A percentile compares a stretch with the other conserved stretches of the same genome.
phyloP scores from a whole-genome alignment of 2,113 vertebrate genomes.

The Pterocles gutturalis region DNA sequence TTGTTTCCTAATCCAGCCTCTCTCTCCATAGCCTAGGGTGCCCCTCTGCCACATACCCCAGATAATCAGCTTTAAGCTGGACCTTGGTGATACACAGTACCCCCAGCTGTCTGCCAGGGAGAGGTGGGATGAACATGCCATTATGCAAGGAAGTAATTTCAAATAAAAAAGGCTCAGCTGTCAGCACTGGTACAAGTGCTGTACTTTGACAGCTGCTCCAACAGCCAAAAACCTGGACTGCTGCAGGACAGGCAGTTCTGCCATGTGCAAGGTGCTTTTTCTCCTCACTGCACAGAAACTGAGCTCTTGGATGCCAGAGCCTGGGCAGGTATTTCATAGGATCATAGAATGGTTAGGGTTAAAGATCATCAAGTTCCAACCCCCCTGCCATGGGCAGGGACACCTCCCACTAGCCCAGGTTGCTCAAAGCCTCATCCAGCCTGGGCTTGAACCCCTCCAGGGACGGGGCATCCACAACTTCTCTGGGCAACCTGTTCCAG shows the following conservation, averaged over 20 bases:
- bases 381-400: too few relatives aligned
- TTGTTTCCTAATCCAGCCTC: neutral
- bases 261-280: fast-evolving
- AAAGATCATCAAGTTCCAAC: too few relatives aligned
- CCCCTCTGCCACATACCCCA: neutral
- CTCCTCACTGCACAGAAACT: neutral
- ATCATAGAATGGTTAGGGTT: too few relatives aligned
- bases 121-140: neutral
- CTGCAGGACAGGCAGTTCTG: neutral
- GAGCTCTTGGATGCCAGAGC: neutral
- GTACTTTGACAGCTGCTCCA: neutral
- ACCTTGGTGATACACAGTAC: fast-evolving
- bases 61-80: neutral
- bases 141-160: neutral
- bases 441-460: too few relatives aligned
- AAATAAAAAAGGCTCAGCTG: neutral
- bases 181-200: neutral
- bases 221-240: neutral
- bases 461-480: too few relatives aligned
- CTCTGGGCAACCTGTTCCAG: too few relatives aligned
- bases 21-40: neutral
- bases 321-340: neutral
- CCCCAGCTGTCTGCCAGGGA: neutral
- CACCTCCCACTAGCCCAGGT: too few relatives aligned
- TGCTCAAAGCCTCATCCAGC: too few relatives aligned